Percentiles rank a stretch among this genome's conserved stretches.
Evolutionary conservation across 2,888 invertebrate genomes (phyloP).

Genomic region (Anoplius nigerrimus): DNA sequence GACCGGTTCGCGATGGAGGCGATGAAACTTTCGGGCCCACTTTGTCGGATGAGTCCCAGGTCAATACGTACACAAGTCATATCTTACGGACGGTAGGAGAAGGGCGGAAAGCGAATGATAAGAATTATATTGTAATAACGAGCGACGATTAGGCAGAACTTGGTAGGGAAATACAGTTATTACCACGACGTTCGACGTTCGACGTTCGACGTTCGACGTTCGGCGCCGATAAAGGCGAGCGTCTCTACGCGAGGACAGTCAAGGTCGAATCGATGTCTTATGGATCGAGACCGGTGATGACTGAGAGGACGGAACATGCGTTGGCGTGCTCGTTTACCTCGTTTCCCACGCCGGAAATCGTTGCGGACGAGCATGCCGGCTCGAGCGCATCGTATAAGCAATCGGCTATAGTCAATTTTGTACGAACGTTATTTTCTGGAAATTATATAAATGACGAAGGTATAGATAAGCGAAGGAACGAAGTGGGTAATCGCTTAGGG

Average conservation of each 20-base stretch:
- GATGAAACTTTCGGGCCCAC: slow-evolving; percentile 1
- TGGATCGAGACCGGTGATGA: too few relatives aligned
- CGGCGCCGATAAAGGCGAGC: too few relatives aligned
- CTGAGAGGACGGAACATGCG: too few relatives aligned
- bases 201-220: too few relatives aligned
- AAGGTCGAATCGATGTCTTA: too few relatives aligned
- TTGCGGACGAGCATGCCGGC: too few relatives aligned
- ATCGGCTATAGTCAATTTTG: slow-evolving; percentile 73
- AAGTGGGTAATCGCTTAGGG: not conserved
- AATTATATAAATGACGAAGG: slow-evolving; percentile 8
- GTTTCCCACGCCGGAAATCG: too few relatives aligned
- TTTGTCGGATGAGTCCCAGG: slow-evolving; percentile 55
- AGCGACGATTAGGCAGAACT: not conserved
- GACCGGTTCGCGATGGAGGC: too few relatives aligned
- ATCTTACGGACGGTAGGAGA: slow-evolving; percentile 44
- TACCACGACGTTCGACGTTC: too few relatives aligned
- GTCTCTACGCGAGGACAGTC: too few relatives aligned
- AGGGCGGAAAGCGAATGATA: not conserved
- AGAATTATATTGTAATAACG: too few relatives aligned
- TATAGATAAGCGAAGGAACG: not conserved
- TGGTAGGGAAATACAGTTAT: not conserved
- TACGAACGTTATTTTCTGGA: slow-evolving; percentile 11
- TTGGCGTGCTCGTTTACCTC: too few relatives aligned
- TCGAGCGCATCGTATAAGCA: slow-evolving; percentile 65
- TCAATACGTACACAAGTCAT: slow-evolving; percentile 64